Evolutionary conservation across 2,888 invertebrate species (phyloP).

Genomic region (Girardia tigrina): DNA sequence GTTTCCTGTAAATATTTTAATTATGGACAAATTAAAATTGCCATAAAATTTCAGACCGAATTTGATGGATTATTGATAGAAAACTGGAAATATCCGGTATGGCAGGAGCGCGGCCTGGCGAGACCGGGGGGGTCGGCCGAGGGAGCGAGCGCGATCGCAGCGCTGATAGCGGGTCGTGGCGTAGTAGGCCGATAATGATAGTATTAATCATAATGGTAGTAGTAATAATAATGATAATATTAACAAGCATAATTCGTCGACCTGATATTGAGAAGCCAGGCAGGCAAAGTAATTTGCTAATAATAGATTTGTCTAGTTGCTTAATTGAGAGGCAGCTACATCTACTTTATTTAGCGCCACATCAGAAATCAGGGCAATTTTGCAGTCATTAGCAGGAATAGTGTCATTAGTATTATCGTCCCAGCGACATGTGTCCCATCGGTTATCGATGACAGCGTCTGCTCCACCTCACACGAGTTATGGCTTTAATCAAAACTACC

Average conservation of each 20-base stretch:
- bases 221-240: neutral
- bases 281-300: conserved; percentile 19
- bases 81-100: too few relatives aligned
- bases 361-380: conserved; percentile 18
- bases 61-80: too few relatives aligned
- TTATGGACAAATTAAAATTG: too few relatives aligned
- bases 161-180: too few relatives aligned
- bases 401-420: conserved; percentile 21
- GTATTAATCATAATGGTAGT: neutral
- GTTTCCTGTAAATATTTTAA: too few relatives aligned
- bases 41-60: too few relatives aligned
- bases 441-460: conserved; percentile 23
- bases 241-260: neutral
- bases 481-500: neutral
- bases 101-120: too few relatives aligned
- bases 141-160: too few relatives aligned
- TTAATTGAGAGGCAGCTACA: conserved; percentile 17
- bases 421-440: neutral
- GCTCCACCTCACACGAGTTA: neutral
- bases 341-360: conserved; percentile 20
- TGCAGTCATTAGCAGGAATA: neutral
- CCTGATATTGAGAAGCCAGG: neutral
- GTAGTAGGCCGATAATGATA: neutral
- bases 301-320: conserved; percentile 21
- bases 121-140: too few relatives aligned